These are phyloP conservation scores for Pollimyrus isidori DNA, from an alignment of 2,113 vertebrate species.

Conservation along the genomic window DNA sequence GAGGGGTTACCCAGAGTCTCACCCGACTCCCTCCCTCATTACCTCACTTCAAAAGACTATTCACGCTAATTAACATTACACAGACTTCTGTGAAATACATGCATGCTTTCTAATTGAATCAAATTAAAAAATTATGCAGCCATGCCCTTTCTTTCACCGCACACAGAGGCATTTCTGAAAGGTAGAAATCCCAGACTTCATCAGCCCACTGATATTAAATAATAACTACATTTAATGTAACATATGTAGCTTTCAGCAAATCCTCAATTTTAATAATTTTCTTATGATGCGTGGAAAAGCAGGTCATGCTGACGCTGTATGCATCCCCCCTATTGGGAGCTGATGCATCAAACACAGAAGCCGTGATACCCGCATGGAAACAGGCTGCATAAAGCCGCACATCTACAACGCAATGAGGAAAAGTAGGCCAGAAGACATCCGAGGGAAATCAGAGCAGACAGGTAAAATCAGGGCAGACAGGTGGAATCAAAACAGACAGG, in stretches of 20 bases:
- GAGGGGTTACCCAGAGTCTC: neutral
- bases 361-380: neutral
- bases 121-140: neutral
- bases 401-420: neutral
- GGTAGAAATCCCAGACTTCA: neutral
- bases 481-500: conserved; percentile 11
- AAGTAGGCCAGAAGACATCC: neutral
- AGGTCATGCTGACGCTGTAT: neutral
- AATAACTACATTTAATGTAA: neutral
- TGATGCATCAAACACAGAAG: neutral
- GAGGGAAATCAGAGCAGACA: conserved; percentile 19
- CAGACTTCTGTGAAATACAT: neutral
- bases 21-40: neutral
- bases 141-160: neutral
- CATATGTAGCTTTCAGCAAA: neutral
- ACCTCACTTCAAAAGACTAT: neutral
- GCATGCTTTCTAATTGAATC: conserved; percentile 6
- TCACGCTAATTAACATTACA: neutral
- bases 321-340: neutral
- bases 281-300: neutral
- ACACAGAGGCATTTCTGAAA: neutral
- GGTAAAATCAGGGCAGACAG: conserved; percentile 17
- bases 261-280: neutral
- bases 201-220: conserved; percentile 7
- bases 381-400: neutral